Conservation (phyloP, 2,113 vertebrate genomes). For the Nicator chloris region DNA sequence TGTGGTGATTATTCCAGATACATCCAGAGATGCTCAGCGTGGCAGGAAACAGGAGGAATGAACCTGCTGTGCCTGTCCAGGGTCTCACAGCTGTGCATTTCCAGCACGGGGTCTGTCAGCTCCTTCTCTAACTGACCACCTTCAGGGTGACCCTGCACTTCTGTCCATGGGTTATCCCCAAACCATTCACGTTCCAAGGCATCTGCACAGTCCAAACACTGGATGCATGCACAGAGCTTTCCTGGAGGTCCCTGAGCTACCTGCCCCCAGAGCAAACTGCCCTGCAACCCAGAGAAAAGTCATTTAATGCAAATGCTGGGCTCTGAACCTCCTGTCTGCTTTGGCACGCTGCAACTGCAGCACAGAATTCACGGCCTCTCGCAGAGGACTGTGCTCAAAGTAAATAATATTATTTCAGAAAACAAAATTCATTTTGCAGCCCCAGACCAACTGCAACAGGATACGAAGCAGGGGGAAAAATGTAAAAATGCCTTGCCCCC, state of each 20-base stretch:
- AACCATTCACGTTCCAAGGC: neutral
- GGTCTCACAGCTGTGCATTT: fast-evolving
- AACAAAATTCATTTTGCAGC: slow-evolving; percentile 42
- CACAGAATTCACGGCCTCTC: neutral
- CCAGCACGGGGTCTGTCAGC: neutral
- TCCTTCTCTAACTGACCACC: neutral
- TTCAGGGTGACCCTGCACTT: neutral
- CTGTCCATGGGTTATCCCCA: neutral
- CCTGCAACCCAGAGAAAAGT: neutral
- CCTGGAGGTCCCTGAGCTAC: neutral
- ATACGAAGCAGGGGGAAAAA: neutral
- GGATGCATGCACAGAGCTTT: neutral
- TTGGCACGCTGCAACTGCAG: neutral
- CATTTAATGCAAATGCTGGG: neutral
- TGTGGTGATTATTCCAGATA: neutral
- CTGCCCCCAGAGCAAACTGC: neutral
- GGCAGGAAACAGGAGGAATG: neutral
- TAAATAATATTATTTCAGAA: slow-evolving; percentile 45
- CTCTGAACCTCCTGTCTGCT: slow-evolving; percentile 11
- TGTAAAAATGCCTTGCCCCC: slow-evolving; percentile 19
- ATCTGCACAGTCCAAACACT: neutral
- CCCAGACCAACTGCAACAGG: slow-evolving; percentile 12
- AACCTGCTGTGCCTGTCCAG: neutral
- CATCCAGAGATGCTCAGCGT: neutral
- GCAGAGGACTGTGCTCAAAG: neutral